phyloP scores from a whole-genome alignment of 2,888 invertebrate species.

The Pristionchus mayeri region DNA sequence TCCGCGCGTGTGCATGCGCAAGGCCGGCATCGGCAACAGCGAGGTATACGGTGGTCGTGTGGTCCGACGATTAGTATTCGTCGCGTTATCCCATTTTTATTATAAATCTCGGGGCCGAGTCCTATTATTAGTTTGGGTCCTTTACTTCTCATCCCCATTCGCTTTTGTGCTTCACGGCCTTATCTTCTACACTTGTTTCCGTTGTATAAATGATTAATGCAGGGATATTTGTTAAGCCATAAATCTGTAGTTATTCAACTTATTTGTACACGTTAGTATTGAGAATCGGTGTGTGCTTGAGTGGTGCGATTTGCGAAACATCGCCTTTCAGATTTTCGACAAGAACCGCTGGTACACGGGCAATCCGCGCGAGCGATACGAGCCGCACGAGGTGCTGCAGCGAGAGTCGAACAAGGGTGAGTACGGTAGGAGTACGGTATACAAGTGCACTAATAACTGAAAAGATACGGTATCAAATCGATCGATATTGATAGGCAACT shows the following conservation, averaged over 20 bases:
- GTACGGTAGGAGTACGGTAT: not conserved
- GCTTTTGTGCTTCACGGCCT: no score
- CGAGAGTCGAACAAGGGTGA: constrained; percentile 30
- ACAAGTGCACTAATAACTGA: no score
- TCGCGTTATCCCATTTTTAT: not conserved
- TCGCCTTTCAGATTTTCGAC: constrained; percentile 34
- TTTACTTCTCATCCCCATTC: no score
- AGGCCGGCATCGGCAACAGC: constrained; percentile 32
- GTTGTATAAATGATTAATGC: no score
- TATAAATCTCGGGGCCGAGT: no score
- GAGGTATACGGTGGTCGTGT: constrained; percentile 6
- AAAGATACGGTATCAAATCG: not conserved
- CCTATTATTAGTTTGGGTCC: no score
- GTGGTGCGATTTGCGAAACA: not conserved
- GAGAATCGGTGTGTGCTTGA: no score
- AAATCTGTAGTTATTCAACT: no score
- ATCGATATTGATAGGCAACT: not conserved
- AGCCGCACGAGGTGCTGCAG: constrained; percentile 32
- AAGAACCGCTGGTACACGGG: constrained; percentile 47
- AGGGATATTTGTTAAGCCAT: no score
- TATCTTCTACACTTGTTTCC: no score
- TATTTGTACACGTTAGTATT: not conserved
- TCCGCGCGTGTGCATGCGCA: constrained; percentile 39
- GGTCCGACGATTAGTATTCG: not conserved
- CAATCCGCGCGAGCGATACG: constrained; percentile 40